Conservation (phyloP, 1,140 invertebrate species). For the Hesperophylax magnus region DNA sequence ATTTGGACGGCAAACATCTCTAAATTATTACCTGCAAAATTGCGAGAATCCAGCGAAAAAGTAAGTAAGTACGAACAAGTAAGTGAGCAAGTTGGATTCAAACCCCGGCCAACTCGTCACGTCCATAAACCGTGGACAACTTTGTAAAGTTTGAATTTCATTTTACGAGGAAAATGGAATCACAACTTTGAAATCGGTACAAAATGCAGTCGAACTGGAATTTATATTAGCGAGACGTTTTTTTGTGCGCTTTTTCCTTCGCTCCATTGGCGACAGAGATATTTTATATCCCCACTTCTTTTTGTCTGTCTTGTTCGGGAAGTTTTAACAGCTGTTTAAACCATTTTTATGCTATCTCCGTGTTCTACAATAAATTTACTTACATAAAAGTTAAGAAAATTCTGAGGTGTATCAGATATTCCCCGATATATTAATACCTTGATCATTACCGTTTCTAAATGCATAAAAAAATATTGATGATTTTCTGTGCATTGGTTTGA, state of each 20-base stretch:
- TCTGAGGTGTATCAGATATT: too few species aligned
- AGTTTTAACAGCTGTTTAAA: too few species aligned
- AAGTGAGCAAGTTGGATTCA: background rate
- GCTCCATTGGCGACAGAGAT: background rate
- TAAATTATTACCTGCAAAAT: background rate
- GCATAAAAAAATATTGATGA: too few species aligned
- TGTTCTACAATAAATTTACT: too few species aligned
- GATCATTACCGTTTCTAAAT: too few species aligned
- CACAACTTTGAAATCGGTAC: constrained; percentile 26
- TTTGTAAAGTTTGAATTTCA: constrained; percentile 32
- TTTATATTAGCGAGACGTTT: constrained; percentile 30
- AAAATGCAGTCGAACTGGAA: constrained; percentile 20
- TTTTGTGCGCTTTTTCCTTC: background rate
- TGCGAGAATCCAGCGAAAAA: constrained; percentile 9
- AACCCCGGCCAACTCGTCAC: background rate
- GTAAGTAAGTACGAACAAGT: background rate
- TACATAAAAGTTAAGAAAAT: too few species aligned
- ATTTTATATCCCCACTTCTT: background rate
- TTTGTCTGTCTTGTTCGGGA: background rate
- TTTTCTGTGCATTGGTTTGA: too few species aligned
- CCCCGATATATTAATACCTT: too few species aligned
- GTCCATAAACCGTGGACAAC: constrained; percentile 25
- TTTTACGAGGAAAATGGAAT: constrained; percentile 35
- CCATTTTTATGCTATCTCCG: too few species aligned
- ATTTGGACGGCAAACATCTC: background rate